Evolutionary conservation across 2,888 invertebrate genomes (phyloP).

Genomic region (Xestia rhomboidea): DNA sequence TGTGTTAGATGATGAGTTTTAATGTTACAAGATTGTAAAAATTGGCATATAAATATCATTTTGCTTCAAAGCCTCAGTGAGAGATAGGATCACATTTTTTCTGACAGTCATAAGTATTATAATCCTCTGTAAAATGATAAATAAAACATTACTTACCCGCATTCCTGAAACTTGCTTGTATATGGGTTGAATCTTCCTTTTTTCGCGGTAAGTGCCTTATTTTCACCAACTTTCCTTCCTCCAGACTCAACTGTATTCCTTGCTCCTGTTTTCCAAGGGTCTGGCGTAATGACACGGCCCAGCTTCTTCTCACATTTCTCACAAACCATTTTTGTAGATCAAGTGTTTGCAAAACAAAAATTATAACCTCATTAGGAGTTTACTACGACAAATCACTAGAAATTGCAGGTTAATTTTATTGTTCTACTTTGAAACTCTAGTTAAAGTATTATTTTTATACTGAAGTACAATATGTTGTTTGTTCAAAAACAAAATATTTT

Average conservation of each 20-base stretch:
- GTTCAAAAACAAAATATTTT: not conserved
- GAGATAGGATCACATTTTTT: not conserved
- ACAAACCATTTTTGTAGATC: slow-evolving; percentile 93
- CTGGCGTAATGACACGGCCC: slow-evolving; percentile 98
- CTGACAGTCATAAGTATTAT: not conserved
- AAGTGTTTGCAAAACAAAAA: slow-evolving; percentile 37
- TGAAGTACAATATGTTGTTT: not conserved
- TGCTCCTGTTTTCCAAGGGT: slow-evolving; percentile 98
- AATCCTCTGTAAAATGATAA: not conserved
- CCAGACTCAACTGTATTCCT: slow-evolving; percentile 97
- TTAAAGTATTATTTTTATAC: not conserved
- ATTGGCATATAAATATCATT: not conserved
- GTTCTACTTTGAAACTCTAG: not conserved
- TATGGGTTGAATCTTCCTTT: slow-evolving; percentile 96
- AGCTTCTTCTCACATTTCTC: slow-evolving; percentile 98
- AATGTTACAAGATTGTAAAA: not conserved
- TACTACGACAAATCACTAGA: not conserved
- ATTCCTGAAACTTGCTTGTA: slow-evolving; percentile 93
- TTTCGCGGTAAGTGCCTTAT: slow-evolving; percentile 96
- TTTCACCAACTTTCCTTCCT: slow-evolving; percentile 97
- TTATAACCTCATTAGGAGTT: slow-evolving; percentile 38
- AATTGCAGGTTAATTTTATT: not conserved
- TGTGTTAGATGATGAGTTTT: not conserved
- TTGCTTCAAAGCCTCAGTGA: not conserved
- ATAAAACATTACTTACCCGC: slow-evolving; percentile 88